Percentiles rank a stretch among this genome's conserved stretches.
Conservation (phyloP, 2,888 invertebrate species). For the Amiota mariae region DNA sequence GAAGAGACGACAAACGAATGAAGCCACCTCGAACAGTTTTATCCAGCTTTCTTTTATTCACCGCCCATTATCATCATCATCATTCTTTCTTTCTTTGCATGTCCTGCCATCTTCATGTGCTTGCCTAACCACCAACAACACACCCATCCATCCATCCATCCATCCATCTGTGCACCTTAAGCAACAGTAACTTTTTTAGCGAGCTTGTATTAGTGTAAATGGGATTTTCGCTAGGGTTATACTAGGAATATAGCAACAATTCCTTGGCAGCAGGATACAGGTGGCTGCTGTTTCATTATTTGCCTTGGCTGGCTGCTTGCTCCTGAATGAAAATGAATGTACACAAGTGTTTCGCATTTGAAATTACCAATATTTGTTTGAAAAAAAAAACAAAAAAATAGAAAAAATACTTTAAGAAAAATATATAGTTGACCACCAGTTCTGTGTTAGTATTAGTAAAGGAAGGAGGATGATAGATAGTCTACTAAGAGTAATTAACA, state of each 20-base stretch:
- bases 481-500: conserved; percentile 15
- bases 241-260: neutral
- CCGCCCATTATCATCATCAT: too few species aligned
- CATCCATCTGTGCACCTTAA: neutral
- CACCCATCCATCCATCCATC: neutral
- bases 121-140: neutral
- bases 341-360: conserved; percentile 20
- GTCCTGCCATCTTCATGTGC: conserved; percentile 15
- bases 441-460: neutral
- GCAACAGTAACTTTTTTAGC: conserved; percentile 10
- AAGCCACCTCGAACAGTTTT: conserved; percentile 23
- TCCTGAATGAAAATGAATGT: neutral
- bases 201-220: conserved; percentile 27
- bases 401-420: neutral
- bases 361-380: conserved; percentile 25
- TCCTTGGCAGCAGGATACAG: too few species aligned
- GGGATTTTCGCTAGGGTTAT: conserved; percentile 25
- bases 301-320: too few species aligned
- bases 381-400: neutral
- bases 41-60: neutral
- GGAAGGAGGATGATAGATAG: neutral
- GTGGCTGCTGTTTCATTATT: too few species aligned
- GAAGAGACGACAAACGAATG: neutral
- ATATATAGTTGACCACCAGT: too few species aligned
- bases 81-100: neutral